Evolutionary conservation across 2,797 vertebrate species (phyloP), one percentile per base, ranked within the genome.

Genomic region (Sebastes minor): DNA sequence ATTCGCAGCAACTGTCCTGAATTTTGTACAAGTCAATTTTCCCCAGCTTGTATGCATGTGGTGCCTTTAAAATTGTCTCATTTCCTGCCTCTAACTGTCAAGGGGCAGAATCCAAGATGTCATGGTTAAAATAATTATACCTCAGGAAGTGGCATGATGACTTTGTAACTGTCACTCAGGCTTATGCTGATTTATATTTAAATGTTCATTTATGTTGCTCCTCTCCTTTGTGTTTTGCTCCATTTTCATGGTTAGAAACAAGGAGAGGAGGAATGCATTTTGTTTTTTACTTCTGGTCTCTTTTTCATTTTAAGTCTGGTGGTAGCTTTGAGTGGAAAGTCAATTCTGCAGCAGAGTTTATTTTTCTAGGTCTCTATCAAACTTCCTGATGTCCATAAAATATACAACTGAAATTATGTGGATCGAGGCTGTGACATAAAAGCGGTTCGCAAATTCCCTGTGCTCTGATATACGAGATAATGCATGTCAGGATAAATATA

Each of bases 121-220:
- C 78, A 86, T 77, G 88, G 71, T 87, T 90, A 63, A 92, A 91
- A 93, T 89, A 91, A 93, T 93, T 85, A 89, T 73, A 88, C 84
- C 70, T 84, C 65, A 28, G 78, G 64, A 87, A 81, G 80, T 68
- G 68, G 73, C 67, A 63, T 42, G 73, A 87, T 85, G 62, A 85
- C 80, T 84, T 77, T 86, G 78, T 84, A 56, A 52, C 73, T 80
- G 84, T 84, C 91, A 91, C 52, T 89, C 89, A 89, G 80, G 78
- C 69, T 91, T 90, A 88, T 65, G 72, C 55, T 85, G 69, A 89
- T 91, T 90, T 92, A 86, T 84, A 86, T 89, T 88, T 86, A 84
- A 86, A 84, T 75, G 71, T 80, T 85, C 59, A 83, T 89, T 81
- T 76, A 64, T 80, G 56, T 57, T 76, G 75, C 69, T 67, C 28